Conservation (phyloP, 2,797 vertebrate genomes). For the Uromys caudimaculatus region DNA sequence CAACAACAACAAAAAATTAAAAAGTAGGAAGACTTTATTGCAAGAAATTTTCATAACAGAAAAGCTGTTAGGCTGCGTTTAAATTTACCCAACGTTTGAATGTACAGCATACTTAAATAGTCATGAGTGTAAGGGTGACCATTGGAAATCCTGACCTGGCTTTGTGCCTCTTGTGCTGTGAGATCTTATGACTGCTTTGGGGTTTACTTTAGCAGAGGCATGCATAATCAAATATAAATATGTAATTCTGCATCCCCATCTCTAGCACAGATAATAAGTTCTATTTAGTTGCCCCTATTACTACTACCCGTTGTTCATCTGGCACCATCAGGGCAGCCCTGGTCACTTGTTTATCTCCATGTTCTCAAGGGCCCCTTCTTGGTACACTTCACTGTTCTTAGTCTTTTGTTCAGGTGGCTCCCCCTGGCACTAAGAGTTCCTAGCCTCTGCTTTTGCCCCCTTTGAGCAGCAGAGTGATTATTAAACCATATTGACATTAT, state of each 20-base stretch:
- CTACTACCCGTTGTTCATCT: no score
- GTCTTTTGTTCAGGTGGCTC: not conserved
- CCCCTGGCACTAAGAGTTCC: not conserved
- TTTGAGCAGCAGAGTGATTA: not conserved
- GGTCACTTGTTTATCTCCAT: not conserved
- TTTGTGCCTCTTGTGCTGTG: not conserved
- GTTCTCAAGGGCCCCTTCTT: not conserved
- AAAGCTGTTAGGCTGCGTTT: conserved; percentile 37
- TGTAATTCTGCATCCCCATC: not conserved
- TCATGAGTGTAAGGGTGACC: not conserved
- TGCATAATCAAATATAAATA: not conserved
- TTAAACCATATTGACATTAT: not conserved
- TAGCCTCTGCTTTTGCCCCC: not conserved
- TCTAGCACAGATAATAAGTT: not conserved
- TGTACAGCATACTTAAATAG: not conserved
- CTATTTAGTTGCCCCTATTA: not conserved
- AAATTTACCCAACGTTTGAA: not conserved
- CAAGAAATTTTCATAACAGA: not conserved
- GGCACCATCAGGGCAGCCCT: not conserved
- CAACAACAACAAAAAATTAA: not conserved
- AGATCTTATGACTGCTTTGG: not conserved
- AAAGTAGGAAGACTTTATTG: not conserved
- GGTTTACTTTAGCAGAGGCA: not conserved
- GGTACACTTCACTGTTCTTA: not conserved
- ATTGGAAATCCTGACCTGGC: not conserved